phyloP scores from a whole-genome alignment of 2,797 vertebrate species.

The Mycteria americana region DNA sequence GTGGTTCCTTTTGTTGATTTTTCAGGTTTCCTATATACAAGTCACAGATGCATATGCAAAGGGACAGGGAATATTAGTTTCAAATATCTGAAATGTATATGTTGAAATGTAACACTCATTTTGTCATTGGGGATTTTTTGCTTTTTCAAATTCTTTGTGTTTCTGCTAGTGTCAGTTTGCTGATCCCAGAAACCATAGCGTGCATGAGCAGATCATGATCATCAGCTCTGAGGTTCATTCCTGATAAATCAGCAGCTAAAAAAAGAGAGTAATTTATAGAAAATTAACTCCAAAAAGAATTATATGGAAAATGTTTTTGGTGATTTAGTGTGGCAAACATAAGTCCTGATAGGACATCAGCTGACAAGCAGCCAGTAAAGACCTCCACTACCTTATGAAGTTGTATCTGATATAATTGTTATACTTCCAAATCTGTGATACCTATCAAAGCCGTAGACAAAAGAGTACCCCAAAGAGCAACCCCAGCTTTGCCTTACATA shows the following conservation, averaged over 20 bases:
- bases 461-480: background rate
- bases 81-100: background rate
- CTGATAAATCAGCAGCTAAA: background rate
- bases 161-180: background rate
- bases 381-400: background rate
- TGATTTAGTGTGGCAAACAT: background rate
- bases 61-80: background rate
- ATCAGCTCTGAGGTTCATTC: background rate
- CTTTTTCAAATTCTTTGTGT: background rate
- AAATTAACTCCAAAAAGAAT: background rate
- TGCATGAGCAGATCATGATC: background rate
- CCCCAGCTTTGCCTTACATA: background rate
- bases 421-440: background rate
- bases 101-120: background rate
- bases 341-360: background rate
- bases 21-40: background rate
- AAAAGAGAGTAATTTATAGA: background rate
- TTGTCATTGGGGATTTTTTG: background rate
- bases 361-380: background rate
- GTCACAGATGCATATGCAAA: background rate
- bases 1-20: conserved; percentile 30
- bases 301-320: background rate
- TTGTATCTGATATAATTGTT: background rate
- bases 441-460: background rate
- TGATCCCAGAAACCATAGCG: background rate